A percentile compares a stretch with the other conserved stretches of the same genome.
Evolutionary conservation across 1,140 invertebrate genomes (phyloP).

Genomic region (Campoletis sonorensis): DNA sequence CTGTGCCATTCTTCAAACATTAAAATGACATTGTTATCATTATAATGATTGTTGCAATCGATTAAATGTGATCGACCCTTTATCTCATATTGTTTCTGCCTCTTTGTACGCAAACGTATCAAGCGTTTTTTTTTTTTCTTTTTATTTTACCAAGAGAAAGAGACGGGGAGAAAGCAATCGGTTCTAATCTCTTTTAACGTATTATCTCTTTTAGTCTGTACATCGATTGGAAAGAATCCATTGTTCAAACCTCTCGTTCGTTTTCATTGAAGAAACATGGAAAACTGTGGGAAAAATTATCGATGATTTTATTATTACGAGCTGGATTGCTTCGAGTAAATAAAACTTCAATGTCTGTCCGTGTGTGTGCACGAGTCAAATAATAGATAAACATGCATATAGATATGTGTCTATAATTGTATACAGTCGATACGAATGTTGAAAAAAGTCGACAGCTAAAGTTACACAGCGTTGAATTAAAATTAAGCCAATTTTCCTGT

Average conservation of each 20-base stretch:
- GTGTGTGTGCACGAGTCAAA: background rate
- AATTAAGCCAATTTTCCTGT: no score
- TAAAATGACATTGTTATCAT: conserved; percentile 14
- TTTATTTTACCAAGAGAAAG: background rate
- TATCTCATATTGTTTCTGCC: background rate
- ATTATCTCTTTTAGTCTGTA: background rate
- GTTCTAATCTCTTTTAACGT: background rate
- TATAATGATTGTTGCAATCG: conserved; percentile 10
- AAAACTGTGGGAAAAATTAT: background rate
- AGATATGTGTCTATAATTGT: no score
- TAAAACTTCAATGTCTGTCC: background rate
- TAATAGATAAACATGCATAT: no score
- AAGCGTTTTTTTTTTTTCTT: background rate
- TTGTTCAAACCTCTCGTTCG: background rate
- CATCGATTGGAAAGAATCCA: conserved; percentile 1
- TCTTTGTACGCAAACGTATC: background rate
- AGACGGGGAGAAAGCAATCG: background rate
- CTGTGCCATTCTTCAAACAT: conserved; percentile 5
- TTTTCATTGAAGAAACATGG: background rate
- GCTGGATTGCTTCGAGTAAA: background rate
- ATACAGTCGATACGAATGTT: no score
- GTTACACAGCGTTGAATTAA: no score
- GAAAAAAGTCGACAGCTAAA: no score
- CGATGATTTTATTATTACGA: background rate
- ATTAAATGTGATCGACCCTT: conserved; percentile 21